phyloP scores from a whole-genome alignment of 2,888 invertebrate genomes.

The Brachypalpus laphriformis region DNA sequence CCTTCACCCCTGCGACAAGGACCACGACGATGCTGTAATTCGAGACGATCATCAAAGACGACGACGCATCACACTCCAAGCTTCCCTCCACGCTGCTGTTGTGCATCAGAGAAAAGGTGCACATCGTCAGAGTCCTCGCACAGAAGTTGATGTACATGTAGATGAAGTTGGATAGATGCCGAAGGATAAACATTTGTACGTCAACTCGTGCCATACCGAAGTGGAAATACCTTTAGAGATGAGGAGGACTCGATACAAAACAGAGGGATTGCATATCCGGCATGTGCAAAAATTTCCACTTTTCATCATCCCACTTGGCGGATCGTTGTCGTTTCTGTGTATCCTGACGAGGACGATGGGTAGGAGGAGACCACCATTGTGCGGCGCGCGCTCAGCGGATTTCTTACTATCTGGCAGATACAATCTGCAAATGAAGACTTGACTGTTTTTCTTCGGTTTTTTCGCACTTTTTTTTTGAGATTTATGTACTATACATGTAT shows the following conservation, averaged over 20 bases:
- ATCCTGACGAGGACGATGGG: conserved; percentile 41
- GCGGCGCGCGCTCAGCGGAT: conserved; percentile 56
- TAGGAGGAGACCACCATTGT: conserved; percentile 42
- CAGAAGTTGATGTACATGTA: conserved; percentile 41
- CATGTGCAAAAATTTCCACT: conserved; percentile 77
- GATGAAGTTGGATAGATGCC: conserved; percentile 42
- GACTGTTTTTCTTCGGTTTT: conserved; percentile 17
- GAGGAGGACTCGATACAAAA: conserved; percentile 44
- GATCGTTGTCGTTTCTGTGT: conserved; percentile 61
- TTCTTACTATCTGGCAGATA: conserved; percentile 49
- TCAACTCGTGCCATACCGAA: conserved; percentile 64
- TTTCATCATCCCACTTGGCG: conserved; percentile 61
- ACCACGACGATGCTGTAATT: conserved; percentile 43
- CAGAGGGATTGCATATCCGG: conserved; percentile 76
- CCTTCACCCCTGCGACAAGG: conserved; percentile 46
- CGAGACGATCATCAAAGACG: conserved; percentile 65
- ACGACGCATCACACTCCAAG: conserved; percentile 55
- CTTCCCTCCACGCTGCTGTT: conserved; percentile 31
- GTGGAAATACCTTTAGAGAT: conserved; percentile 55
- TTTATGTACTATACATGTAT: no score
- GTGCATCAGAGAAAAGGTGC: conserved; percentile 57
- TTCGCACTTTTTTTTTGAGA: conserved; percentile 17
- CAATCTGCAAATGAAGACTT: conserved; percentile 51
- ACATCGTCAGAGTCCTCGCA: conserved; percentile 21
- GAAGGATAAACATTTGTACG: conserved; percentile 57